Evolutionary conservation across 2,888 invertebrate genomes (phyloP).

Genomic region (Drosophila paramelanica): DNA sequence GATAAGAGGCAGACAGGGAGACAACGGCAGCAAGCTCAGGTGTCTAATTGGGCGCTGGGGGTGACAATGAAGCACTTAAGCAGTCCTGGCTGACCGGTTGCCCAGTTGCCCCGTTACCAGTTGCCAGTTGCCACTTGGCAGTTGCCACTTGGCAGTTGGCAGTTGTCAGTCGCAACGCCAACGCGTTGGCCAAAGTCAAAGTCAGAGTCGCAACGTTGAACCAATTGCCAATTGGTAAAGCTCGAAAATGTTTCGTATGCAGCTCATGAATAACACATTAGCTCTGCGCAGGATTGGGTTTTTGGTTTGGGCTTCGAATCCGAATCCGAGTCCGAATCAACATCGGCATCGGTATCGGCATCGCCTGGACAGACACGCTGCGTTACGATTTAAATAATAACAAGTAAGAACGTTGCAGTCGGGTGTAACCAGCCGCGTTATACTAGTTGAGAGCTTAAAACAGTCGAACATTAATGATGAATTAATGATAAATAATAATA

Average conservation of each 20-base stretch:
- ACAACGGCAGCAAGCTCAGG: conserved; percentile 50
- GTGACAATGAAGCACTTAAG: conserved; percentile 77
- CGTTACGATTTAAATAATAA: conserved; percentile 69
- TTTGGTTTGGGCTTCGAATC: conserved; percentile 15
- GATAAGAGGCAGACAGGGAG: conserved; percentile 15
- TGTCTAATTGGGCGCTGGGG: conserved; percentile 80
- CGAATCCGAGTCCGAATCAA: background rate
- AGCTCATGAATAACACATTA: conserved; percentile 76
- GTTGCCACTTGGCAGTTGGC: conserved; percentile 9
- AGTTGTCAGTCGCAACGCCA: conserved; percentile 46
- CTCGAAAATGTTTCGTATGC: conserved; percentile 47
- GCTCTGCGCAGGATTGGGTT: conserved; percentile 49
- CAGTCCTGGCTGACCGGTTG: conserved; percentile 19
- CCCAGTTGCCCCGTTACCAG: conserved; percentile 3
- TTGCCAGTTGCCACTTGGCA: conserved; percentile 7
- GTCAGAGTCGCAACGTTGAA: conserved; percentile 35
- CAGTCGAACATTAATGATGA: too few species aligned
- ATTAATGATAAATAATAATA: too few species aligned
- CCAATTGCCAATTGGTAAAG: conserved; percentile 72
- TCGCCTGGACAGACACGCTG: conserved; percentile 14
- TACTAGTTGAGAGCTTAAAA: too few species aligned
- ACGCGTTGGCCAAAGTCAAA: conserved; percentile 37
- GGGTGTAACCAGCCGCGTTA: too few species aligned
- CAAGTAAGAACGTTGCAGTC: too few species aligned
- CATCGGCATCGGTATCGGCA: conserved; percentile 15